phyloP scores from a whole-genome alignment of 2,888 invertebrate genomes.

The Rutpela maculata region DNA sequence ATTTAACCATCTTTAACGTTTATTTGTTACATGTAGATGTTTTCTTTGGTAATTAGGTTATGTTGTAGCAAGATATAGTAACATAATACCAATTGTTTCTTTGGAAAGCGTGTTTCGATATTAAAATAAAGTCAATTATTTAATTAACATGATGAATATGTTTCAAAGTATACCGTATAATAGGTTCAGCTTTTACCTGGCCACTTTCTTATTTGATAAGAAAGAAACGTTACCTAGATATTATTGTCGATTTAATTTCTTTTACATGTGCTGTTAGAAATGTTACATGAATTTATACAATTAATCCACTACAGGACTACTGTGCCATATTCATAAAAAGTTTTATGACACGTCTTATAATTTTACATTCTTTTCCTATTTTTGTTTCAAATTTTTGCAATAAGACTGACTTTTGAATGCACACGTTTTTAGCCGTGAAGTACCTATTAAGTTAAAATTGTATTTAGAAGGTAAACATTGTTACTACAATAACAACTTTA shows the following conservation, averaged over 20 bases:
- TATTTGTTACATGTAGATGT: constrained; percentile 11
- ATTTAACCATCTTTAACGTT: constrained; percentile 16
- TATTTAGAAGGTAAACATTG: no score
- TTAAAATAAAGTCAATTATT: constrained; percentile 2
- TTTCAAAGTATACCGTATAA: neutral
- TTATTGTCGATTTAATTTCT: neutral
- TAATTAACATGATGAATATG: neutral
- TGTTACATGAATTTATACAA: neutral
- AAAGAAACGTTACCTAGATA: constrained; percentile 2
- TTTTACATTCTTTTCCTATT: no score
- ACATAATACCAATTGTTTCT: constrained; percentile 9
- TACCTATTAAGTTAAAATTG: no score
- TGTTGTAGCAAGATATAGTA: neutral
- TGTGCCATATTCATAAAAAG: no score
- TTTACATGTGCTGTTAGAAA: neutral
- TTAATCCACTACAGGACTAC: neutral
- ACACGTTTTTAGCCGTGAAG: no score
- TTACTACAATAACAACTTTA: no score
- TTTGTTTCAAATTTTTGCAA: no score
- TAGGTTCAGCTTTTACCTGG: neutral
- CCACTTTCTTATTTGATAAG: constrained; percentile 12
- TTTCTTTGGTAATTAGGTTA: constrained; percentile 13
- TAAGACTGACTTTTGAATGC: no score
- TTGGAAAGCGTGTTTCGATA: constrained; percentile 10
- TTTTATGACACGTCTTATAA: no score